Percentiles rank a stretch among this genome's conserved stretches.
These are phyloP conservation scores for Leptestheria dahalacensis DNA, from an alignment of 1,140 invertebrate species.

Conservation along the genomic window DNA sequence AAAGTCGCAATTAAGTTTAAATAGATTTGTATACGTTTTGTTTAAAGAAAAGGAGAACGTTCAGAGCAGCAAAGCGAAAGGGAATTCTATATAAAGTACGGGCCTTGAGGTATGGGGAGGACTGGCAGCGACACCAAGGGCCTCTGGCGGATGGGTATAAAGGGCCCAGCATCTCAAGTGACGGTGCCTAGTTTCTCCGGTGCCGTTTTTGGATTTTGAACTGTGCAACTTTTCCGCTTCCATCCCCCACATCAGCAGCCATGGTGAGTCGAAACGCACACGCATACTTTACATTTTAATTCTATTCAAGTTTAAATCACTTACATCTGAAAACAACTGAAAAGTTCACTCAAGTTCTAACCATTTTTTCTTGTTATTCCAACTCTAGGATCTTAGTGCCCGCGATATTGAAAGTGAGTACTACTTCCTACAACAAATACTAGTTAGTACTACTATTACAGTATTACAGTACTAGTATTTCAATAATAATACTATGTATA, in stretches of 20 bases:
- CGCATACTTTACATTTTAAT: not conserved
- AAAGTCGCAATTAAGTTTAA: too few relatives aligned
- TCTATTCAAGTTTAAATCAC: not conserved
- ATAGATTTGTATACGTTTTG: not conserved
- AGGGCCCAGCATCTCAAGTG: not conserved
- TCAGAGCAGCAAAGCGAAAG: too few relatives aligned
- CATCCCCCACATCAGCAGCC: conserved; percentile 5
- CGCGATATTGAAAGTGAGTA: conserved; percentile 29
- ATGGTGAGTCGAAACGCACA: conserved; percentile 11
- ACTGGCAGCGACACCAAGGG: conserved; percentile 2
- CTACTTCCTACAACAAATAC: not conserved
- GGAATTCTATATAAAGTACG: not conserved
- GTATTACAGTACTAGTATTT: not conserved
- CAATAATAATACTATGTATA: too few relatives aligned
- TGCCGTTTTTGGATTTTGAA: conserved; percentile 12
- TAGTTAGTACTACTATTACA: not conserved
- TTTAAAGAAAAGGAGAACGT: too few relatives aligned
- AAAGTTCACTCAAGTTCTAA: not conserved
- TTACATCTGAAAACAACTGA: not conserved
- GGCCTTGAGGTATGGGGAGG: not conserved
- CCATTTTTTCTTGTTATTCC: conserved; percentile 11
- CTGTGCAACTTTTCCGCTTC: conserved; percentile 3
- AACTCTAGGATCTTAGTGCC: conserved; percentile 26
- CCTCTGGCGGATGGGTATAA: conserved; percentile 10
- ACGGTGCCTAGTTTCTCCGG: conserved; percentile 11